Evolutionary conservation across 1,140 invertebrate genomes (phyloP).

Genomic region (Drosophila ercepeae): DNA sequence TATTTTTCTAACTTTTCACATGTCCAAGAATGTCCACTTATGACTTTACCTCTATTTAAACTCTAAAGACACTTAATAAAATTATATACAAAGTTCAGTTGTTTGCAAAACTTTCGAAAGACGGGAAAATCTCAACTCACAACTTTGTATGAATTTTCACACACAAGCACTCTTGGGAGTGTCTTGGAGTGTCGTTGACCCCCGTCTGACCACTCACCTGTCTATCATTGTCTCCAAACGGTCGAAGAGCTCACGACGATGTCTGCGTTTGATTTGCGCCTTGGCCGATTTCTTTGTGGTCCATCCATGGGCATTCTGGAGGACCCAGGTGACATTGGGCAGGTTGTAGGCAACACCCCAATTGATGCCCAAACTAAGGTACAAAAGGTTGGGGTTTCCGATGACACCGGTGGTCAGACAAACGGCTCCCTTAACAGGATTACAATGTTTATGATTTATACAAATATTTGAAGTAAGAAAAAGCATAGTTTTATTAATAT

Average conservation of each 20-base stretch:
- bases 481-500: not conserved
- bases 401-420: conserved; percentile 79
- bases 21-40: too few species aligned
- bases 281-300: conserved; percentile 55
- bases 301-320: conserved; percentile 84
- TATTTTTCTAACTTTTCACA: not conserved
- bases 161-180: conserved; percentile 5
- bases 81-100: not conserved
- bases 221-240: conserved; percentile 89
- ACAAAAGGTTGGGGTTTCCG: conserved; percentile 77
- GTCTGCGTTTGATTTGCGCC: conserved; percentile 85
- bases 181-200: conserved; percentile 16
- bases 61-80: not conserved
- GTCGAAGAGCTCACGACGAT: conserved; percentile 88
- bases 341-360: conserved; percentile 91
- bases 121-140: conserved; percentile 1
- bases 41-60: not conserved
- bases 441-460: conserved; percentile 4
- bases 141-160: conserved; percentile 23
- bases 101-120: not conserved
- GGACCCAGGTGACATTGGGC: conserved; percentile 88
- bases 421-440: conserved; percentile 59
- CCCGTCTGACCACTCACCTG: conserved; percentile 84
- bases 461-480: not conserved
- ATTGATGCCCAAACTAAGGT: conserved; percentile 84